Conservation (phyloP, 2,113 vertebrate genomes). For the Dolichallabes microphthalmus region DNA sequence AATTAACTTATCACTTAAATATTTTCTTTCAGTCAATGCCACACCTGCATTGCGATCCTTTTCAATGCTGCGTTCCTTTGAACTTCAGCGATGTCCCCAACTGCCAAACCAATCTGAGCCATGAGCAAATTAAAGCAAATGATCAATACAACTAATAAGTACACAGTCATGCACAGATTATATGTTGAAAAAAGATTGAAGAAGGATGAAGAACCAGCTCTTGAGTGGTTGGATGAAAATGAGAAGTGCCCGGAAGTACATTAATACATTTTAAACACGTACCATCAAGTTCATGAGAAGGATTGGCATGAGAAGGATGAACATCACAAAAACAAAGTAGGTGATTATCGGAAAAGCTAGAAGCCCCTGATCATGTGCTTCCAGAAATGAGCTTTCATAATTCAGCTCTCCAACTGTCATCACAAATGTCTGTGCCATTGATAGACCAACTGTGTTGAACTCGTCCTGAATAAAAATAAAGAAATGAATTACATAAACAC, state of each 20-base stretch:
- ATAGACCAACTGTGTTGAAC: conserved; percentile 78
- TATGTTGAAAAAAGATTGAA: background rate
- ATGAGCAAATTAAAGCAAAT: background rate
- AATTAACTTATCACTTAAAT: background rate
- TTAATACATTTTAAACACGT: conserved; percentile 54
- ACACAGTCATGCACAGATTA: background rate
- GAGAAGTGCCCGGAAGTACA: background rate
- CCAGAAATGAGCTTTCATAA: conserved; percentile 86
- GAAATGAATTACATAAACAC: background rate
- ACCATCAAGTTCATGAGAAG: conserved; percentile 95
- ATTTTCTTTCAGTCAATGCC: background rate
- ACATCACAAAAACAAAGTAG: conserved; percentile 78
- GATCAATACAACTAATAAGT: background rate
- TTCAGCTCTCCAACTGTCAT: conserved; percentile 97
- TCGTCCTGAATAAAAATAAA: conserved; percentile 71
- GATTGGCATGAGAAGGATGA: conserved; percentile 90
- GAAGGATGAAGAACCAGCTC: background rate
- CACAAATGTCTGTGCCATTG: conserved; percentile 90
- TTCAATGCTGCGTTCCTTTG: conserved; percentile 91
- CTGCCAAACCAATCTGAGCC: conserved; percentile 91
- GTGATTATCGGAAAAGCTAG: conserved; percentile 81
- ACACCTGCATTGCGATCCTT: conserved; percentile 96
- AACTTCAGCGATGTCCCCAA: conserved; percentile 96
- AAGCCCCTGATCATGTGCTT: conserved; percentile 67
- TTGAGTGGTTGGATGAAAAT: background rate